phyloP scores from a whole-genome alignment of 2,888 invertebrate genomes.

The Melinaea menophilus region DNA sequence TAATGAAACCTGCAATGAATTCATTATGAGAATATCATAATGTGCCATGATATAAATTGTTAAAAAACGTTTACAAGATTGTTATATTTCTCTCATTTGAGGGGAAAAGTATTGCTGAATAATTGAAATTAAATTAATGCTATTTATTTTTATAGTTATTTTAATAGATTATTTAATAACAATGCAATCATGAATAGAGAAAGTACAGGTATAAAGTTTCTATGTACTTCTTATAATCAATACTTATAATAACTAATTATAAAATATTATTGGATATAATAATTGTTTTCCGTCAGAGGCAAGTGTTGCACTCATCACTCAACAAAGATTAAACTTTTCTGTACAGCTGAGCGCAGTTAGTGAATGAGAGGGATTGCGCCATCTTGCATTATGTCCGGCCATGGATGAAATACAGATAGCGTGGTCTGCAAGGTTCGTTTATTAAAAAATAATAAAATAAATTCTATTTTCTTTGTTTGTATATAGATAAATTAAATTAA shows the following conservation, averaged over 20 bases:
- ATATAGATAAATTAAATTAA: too few species aligned
- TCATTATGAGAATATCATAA: slow-evolving; percentile 10
- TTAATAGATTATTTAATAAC: too few species aligned
- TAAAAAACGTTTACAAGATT: not conserved
- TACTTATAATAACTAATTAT: not conserved
- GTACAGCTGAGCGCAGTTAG: slow-evolving; percentile 47
- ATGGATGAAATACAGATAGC: slow-evolving; percentile 21
- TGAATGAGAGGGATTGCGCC: slow-evolving; percentile 43
- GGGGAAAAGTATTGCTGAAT: too few species aligned
- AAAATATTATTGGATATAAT: not conserved
- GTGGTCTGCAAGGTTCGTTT: too few species aligned
- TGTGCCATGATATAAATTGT: not conserved
- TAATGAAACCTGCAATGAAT: slow-evolving; percentile 24
- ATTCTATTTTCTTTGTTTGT: too few species aligned
- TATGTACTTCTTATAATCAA: not conserved
- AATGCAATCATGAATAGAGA: too few species aligned
- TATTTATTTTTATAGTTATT: too few species aligned
- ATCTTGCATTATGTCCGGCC: slow-evolving; percentile 29
- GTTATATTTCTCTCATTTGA: not conserved
- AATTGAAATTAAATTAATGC: too few species aligned
- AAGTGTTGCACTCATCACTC: slow-evolving; percentile 55
- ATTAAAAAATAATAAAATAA: too few species aligned
- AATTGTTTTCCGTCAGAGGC: slow-evolving; percentile 39
- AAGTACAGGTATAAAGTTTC: too few species aligned
- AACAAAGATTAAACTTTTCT: slow-evolving; percentile 58